A percentile compares a stretch with the other conserved stretches of the same genome.
phyloP scores from a whole-genome alignment of 2,797 vertebrate genomes.

The Ctenopoma kingsleyae region DNA sequence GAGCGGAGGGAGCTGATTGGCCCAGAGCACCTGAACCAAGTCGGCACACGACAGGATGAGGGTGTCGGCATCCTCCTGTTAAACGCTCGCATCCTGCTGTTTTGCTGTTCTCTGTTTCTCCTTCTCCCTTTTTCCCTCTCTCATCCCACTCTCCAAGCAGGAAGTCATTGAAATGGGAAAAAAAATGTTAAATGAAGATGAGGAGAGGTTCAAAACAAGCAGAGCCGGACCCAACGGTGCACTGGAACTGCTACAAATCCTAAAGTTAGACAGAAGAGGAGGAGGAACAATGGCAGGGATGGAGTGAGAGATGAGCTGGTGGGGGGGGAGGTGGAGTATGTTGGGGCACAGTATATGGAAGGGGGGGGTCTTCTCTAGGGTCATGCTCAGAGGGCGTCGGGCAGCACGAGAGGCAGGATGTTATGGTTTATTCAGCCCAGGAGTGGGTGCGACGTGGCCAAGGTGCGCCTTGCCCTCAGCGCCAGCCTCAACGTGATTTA shows the following conservation, averaged over 20 bases:
- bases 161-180: constrained; percentile 91
- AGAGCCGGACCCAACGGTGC: constrained; percentile 19
- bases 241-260: constrained; percentile 40
- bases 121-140: constrained; percentile 35
- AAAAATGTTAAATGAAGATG: constrained; percentile 72
- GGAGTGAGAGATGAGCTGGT: constrained; percentile 54
- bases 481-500: constrained; percentile 87
- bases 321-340: constrained; percentile 26
- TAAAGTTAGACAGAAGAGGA: constrained; percentile 58
- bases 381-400: constrained; percentile 80
- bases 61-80: constrained; percentile 90
- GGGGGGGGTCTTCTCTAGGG: constrained; percentile 74
- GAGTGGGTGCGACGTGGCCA: constrained; percentile 87
- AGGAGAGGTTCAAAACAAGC: constrained; percentile 59
- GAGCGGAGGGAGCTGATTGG: constrained; percentile 68
- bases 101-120: constrained; percentile 77
- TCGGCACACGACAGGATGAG: constrained; percentile 95
- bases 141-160: constrained; percentile 79
- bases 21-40: constrained; percentile 88
- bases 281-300: constrained; percentile 50
- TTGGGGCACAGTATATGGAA: neutral
- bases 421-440: constrained; percentile 92
- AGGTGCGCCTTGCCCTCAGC: constrained; percentile 89
- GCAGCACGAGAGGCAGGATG: constrained; percentile 90
- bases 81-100: constrained; percentile 90